These are phyloP conservation scores for Xenopus petersii DNA, from an alignment of 2,797 vertebrate genomes.

Conservation along the genomic window DNA sequence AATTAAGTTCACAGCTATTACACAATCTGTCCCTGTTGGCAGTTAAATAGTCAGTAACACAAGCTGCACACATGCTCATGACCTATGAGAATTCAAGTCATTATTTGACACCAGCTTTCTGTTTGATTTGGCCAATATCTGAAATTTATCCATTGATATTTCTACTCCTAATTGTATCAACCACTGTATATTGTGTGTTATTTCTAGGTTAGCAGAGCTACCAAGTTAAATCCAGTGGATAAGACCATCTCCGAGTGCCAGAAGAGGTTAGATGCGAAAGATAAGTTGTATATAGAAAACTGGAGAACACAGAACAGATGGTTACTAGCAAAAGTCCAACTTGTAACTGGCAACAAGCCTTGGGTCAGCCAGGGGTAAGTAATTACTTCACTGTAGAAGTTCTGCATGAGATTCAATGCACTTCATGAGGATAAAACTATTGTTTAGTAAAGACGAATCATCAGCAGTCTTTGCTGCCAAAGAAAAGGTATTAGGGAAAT, in stretches of 20 bases:
- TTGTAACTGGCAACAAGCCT: neutral
- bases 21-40: no score
- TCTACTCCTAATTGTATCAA: no score
- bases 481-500: neutral
- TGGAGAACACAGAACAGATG: neutral
- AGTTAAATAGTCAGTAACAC: no score
- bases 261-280: neutral
- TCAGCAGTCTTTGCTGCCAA: neutral
- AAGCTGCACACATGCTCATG: no score
- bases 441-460: neutral
- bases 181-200: no score
- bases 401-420: constrained; percentile 1
- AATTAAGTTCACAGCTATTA: no score
- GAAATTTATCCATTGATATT: no score
- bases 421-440: constrained; percentile 4
- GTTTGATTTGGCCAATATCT: no score
- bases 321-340: constrained; percentile 1
- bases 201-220: neutral
- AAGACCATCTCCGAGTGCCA: neutral
- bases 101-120: no score
- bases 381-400: constrained; percentile 5
- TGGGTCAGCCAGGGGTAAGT: constrained; percentile 8
- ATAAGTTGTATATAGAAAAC: neutral
- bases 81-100: no score
- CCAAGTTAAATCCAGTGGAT: neutral